Conservation (phyloP, 2,888 invertebrate species). For the Neelides folsomi region DNA sequence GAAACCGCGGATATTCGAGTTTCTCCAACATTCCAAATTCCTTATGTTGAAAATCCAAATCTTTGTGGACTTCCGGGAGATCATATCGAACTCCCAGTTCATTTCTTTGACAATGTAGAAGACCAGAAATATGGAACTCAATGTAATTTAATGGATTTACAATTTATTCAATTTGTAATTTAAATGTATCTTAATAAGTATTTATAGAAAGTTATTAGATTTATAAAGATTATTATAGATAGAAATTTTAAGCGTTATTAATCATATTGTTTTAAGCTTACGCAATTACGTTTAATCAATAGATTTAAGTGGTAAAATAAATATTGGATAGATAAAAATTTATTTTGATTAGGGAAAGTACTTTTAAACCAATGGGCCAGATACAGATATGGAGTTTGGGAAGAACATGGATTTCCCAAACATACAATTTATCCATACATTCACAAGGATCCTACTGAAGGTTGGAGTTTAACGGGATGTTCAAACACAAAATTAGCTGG, state of each 20-base stretch:
- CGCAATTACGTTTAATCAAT: too few relatives aligned
- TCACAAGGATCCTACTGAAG: conserved; percentile 7
- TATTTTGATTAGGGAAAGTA: conserved; percentile 13
- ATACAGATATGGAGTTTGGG: conserved; percentile 25
- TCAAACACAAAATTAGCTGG: conserved; percentile 1
- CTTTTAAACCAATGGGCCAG: conserved; percentile 21
- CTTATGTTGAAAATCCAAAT: conserved; percentile 25
- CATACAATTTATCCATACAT: conserved; percentile 25
- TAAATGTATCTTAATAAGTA: too few relatives aligned
- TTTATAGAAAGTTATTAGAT: too few relatives aligned
- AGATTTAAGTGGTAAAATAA: neutral
- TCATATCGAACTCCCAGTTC: conserved; percentile 19
- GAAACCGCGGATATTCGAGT: conserved; percentile 20
- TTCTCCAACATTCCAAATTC: conserved; percentile 10
- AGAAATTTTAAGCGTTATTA: too few relatives aligned
- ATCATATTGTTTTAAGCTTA: too few relatives aligned
- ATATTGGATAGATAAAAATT: neutral
- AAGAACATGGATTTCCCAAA: conserved; percentile 25
- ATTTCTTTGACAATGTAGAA: conserved; percentile 12
- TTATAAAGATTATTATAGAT: too few relatives aligned
- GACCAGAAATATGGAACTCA: conserved; percentile 1
- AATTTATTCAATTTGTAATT: neutral
- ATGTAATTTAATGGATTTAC: neutral
- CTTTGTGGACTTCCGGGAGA: conserved; percentile 22
- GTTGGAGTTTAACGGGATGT: conserved; percentile 17